Evolutionary conservation across 1,140 invertebrate species (phyloP).

Genomic region (Wiebesia pumilae): DNA sequence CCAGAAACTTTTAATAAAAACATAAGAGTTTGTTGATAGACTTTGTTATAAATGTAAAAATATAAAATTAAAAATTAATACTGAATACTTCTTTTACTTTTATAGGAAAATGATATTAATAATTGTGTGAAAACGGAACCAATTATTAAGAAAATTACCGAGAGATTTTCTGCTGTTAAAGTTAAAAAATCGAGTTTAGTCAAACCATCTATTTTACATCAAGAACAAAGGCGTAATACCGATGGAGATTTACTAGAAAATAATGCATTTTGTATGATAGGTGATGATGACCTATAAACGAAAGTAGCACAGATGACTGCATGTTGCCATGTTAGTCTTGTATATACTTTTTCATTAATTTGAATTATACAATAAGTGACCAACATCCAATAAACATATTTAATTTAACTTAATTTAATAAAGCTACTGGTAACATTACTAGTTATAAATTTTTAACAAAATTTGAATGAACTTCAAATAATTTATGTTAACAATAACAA

Average conservation of each 20-base stretch:
- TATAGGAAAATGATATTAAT: constrained; percentile 55
- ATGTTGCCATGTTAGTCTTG: constrained; percentile 42
- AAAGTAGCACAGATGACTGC: not conserved
- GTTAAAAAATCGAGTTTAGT: constrained; percentile 64
- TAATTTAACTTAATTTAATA: not conserved
- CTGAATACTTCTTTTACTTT: not conserved
- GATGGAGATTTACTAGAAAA: constrained; percentile 85
- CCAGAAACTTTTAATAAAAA: constrained; percentile 60
- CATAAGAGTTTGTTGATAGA: constrained; percentile 53
- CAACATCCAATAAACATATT: not conserved
- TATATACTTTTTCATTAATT: constrained; percentile 30
- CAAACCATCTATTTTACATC: constrained; percentile 71
- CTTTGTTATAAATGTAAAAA: not conserved
- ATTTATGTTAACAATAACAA: not conserved
- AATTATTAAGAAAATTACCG: constrained; percentile 72
- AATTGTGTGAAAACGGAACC: constrained; percentile 66
- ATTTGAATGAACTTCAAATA: not conserved
- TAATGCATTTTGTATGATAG: constrained; percentile 92
- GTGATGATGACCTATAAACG: constrained; percentile 89
- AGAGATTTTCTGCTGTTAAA: constrained; percentile 69
- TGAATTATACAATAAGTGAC: constrained; percentile 3
- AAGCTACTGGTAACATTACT: not conserved
- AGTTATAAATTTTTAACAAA: constrained; percentile 1
- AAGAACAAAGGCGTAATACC: constrained; percentile 78
- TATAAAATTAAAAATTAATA: constrained; percentile 3